Conservation (phyloP, 1,140 invertebrate species). For the Nasonia longicornis region DNA sequence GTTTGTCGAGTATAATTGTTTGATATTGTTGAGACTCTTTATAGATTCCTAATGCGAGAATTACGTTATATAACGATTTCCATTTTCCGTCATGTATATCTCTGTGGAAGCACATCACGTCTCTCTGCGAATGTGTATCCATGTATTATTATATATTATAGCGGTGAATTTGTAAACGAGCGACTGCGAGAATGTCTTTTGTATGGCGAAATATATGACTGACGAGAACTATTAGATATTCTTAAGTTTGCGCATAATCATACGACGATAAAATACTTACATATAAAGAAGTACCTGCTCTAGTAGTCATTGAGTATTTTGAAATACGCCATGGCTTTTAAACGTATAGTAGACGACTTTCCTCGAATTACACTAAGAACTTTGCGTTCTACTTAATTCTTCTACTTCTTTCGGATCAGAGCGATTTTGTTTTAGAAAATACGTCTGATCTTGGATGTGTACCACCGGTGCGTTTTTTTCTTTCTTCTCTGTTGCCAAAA, state of each 20-base stretch:
- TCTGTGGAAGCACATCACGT: neutral
- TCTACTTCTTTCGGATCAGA: neutral
- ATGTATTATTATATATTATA: neutral
- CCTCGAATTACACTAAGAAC: neutral
- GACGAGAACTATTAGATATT: conserved; percentile 13
- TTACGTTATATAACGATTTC: neutral
- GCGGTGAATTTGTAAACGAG: no score
- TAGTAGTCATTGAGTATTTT: conserved; percentile 38
- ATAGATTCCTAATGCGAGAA: conserved; percentile 27
- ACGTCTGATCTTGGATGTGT: conserved; percentile 6
- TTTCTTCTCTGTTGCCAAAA: neutral
- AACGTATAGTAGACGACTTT: conserved; percentile 9
- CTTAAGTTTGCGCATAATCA: conserved; percentile 18
- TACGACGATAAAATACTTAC: conserved; percentile 27
- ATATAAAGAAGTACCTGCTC: conserved; percentile 40
- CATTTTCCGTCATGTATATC: conserved; percentile 3
- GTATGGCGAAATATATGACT: conserved; percentile 4
- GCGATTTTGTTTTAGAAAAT: conserved; percentile 33
- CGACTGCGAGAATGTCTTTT: conserved; percentile 2
- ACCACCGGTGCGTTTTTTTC: neutral
- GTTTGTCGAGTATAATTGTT: conserved; percentile 23
- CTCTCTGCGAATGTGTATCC: neutral
- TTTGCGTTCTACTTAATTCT: neutral
- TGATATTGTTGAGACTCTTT: conserved; percentile 34
- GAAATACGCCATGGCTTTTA: conserved; percentile 34